Percentiles rank a stretch among this genome's conserved stretches.
These are phyloP conservation scores for Pomatorhinus ruficollis DNA, from an alignment of 2,113 vertebrate species.

Conservation along the genomic window DNA sequence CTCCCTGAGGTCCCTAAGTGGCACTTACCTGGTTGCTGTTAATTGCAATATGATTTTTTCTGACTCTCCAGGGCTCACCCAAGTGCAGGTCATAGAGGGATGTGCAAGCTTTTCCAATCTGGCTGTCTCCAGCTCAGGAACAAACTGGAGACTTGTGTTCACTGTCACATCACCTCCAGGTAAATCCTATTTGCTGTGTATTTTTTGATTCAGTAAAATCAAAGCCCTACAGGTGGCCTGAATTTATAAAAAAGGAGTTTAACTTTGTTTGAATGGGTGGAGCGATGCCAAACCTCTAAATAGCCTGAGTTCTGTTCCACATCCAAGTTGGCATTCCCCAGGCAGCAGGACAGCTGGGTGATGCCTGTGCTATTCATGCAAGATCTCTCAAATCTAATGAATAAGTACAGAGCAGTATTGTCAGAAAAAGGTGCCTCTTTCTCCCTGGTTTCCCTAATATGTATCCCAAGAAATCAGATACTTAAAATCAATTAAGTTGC, in stretches of 20 bases:
- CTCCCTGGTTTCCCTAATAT: background rate
- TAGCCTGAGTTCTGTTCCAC: background rate
- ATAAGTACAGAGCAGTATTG: background rate
- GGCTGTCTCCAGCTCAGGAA: slow-evolving; percentile 68
- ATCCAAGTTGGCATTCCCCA: background rate
- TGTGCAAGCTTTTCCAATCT: slow-evolving; percentile 71
- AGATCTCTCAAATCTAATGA: background rate
- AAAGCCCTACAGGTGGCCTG: background rate
- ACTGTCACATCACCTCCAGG: slow-evolving; percentile 77
- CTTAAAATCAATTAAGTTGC: background rate
- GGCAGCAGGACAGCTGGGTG: background rate
- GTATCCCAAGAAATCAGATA: background rate
- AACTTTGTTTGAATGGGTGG: background rate
- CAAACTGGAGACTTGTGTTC: slow-evolving; percentile 72
- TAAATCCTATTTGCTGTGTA: background rate
- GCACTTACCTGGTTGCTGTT: background rate
- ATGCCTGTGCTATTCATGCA: background rate
- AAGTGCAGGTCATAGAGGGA: slow-evolving; percentile 65
- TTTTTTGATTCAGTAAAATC: background rate
- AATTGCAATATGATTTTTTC: background rate
- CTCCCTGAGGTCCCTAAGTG: background rate
- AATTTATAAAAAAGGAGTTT: background rate
- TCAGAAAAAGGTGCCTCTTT: background rate
- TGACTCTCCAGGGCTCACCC: slow-evolving; percentile 61
- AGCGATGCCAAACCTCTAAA: background rate